Conservation (phyloP, 37 sponge, comb jelly and placozoan genomes). For the Crambe crambe region DNA sequence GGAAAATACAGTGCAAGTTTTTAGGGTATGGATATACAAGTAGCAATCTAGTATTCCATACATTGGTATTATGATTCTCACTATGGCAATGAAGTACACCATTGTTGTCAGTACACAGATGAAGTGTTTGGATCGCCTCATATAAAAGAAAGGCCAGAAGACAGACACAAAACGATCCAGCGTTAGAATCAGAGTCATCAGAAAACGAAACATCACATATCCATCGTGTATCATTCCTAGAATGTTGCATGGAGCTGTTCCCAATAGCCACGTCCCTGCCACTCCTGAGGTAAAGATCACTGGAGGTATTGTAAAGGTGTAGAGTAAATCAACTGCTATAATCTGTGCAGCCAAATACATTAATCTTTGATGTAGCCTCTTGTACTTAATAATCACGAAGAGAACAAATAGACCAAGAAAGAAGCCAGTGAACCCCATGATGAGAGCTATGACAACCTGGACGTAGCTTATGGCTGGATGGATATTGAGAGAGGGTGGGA, state of each 20-base stretch:
- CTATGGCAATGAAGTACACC: background rate
- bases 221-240: slow-evolving; percentile 3
- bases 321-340: background rate
- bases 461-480: slow-evolving; percentile 2
- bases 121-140: background rate
- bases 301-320: background rate
- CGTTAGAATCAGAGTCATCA: background rate
- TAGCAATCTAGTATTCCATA: background rate
- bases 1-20: background rate
- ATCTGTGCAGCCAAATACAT: slow-evolving; percentile 14
- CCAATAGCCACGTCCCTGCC: background rate
- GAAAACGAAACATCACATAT: background rate
- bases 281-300: background rate
- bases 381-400: background rate
- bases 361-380: background rate
- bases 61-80: background rate
- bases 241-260: background rate
- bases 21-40: background rate
- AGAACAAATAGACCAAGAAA: background rate
- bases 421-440: background rate
- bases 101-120: background rate
- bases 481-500: background rate
- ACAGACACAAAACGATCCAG: slow-evolving; percentile 18
- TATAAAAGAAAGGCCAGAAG: slow-evolving; percentile 1
- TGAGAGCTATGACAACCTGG: background rate